Conservation (phyloP, 2,113 vertebrate species). For the Neolamprologus devosi region DNA sequence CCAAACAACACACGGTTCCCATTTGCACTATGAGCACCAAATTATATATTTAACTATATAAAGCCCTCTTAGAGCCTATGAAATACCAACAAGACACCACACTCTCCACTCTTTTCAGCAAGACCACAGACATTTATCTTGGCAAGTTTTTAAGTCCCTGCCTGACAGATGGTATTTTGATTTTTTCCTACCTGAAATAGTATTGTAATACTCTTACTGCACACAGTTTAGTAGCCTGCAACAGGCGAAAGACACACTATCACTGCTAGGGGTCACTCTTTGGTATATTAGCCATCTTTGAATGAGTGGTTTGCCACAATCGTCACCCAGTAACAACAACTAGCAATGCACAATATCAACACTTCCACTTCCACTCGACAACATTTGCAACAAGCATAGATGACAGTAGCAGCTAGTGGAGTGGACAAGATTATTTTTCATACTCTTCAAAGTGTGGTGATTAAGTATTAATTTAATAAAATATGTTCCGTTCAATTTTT, state of each 20-base stretch:
- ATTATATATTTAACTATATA: background rate
- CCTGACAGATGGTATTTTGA: background rate
- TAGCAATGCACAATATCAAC: background rate
- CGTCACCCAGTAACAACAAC: background rate
- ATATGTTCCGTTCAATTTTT: background rate
- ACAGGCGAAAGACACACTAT: background rate
- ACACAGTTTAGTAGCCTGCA: background rate
- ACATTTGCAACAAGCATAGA: background rate
- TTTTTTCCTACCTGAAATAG: background rate
- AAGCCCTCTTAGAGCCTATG: background rate
- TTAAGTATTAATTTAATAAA: background rate
- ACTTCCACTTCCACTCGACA: background rate
- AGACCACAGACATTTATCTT: conserved; percentile 35
- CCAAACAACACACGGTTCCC: conserved; percentile 42
- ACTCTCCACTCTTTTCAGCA: background rate
- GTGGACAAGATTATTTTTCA: background rate
- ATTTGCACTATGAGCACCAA: conserved; percentile 23
- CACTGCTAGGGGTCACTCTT: background rate
- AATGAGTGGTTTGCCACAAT: background rate
- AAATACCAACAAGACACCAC: conserved; percentile 9
- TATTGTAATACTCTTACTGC: background rate
- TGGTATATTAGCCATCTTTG: background rate
- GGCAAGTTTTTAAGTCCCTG: background rate
- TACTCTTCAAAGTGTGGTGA: background rate
- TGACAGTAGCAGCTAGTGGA: background rate